These are phyloP conservation scores for Microctenopoma steveboyesi DNA, from an alignment of 2,797 vertebrate species.

Conservation along the genomic window DNA sequence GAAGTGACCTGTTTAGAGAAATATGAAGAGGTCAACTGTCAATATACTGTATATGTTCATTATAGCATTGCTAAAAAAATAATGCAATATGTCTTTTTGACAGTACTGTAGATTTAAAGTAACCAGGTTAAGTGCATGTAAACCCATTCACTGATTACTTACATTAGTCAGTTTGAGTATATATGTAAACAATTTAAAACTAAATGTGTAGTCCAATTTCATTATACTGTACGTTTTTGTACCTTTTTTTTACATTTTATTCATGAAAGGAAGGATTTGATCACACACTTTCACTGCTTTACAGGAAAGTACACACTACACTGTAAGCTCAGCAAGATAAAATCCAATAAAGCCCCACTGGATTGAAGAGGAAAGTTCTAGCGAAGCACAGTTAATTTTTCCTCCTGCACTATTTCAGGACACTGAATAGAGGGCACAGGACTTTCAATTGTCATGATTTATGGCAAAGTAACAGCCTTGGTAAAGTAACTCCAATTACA, in stretches of 20 bases:
- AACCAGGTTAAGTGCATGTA: no score
- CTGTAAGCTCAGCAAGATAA: slow-evolving; percentile 38
- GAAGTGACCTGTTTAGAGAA: no score
- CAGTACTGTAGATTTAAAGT: no score
- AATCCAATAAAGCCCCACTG: slow-evolving; percentile 62
- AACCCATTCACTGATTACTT: no score
- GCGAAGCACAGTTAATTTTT: slow-evolving; percentile 55
- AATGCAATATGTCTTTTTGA: no score
- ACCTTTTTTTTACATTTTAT: slow-evolving; percentile 6
- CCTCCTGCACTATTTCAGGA: slow-evolving; percentile 68
- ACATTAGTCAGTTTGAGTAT: no score
- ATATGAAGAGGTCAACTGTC: no score
- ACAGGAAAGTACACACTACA: slow-evolving; percentile 21
- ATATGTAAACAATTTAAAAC: no score
- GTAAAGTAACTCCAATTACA: slow-evolving; percentile 74
- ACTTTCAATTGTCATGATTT: slow-evolving; percentile 70
- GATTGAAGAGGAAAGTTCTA: slow-evolving; percentile 51
- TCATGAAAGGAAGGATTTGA: slow-evolving; percentile 11
- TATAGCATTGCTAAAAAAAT: no score
- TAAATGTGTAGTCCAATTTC: no score
- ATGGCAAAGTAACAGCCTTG: slow-evolving; percentile 73
- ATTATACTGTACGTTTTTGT: not conserved
- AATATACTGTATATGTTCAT: no score
- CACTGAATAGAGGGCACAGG: slow-evolving; percentile 65
- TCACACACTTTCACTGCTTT: slow-evolving; percentile 13